These are phyloP conservation scores for Mola mola DNA, from an alignment of 2,113 vertebrate genomes.

Conservation along the genomic window DNA sequence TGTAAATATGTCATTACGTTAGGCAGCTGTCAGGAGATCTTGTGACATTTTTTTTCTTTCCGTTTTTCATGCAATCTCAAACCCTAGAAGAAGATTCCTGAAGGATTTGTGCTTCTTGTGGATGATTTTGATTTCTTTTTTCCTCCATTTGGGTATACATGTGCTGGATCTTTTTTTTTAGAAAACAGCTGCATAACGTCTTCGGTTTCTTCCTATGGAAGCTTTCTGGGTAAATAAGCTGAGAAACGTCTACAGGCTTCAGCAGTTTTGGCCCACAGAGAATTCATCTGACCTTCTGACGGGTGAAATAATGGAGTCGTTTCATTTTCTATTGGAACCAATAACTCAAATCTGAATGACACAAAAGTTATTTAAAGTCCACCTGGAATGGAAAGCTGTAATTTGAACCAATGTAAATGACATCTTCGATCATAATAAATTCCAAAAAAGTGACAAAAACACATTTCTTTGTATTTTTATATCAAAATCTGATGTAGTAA, in stretches of 20 bases:
- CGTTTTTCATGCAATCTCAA: background rate
- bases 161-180: background rate
- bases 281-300: too few species aligned
- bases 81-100: background rate
- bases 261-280: background rate
- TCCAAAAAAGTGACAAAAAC: too few species aligned
- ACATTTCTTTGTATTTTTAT: too few species aligned
- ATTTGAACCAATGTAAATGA: too few species aligned
- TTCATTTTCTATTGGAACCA: background rate
- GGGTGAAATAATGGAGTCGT: too few species aligned
- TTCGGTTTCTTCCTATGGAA: background rate
- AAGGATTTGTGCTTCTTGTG: background rate
- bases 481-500: too few species aligned
- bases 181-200: background rate
- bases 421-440: too few species aligned
- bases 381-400: background rate
- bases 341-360: too few species aligned
- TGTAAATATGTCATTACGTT: constrained; percentile 8
- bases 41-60: constrained; percentile 7
- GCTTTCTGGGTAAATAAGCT: background rate
- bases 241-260: too few species aligned
- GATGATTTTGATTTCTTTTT: background rate
- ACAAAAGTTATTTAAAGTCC: background rate
- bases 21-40: background rate
- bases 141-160: background rate